Base-by-base conservation (phyloP, 2,888 invertebrate genomes). In the Lathronympha strigana region DNA sequence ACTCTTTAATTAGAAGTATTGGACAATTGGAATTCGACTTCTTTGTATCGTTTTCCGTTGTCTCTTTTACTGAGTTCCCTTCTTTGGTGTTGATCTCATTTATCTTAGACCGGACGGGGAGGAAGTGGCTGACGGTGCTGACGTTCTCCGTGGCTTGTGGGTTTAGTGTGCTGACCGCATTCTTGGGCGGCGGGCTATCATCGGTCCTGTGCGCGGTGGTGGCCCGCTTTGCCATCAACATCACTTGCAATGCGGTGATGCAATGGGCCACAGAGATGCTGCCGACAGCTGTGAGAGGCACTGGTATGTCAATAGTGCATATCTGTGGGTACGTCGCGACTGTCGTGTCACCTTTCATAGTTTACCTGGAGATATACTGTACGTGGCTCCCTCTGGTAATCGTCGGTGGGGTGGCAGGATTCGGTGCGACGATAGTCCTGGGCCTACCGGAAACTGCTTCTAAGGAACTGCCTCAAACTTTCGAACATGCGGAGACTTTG, bases 251-350 rank as follows among this genome's bases (percentile, higher is more conserved):
- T 61, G 76, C 79, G 9, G 71, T 73, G 1, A 73, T 83, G 67
- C 88, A 87, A 57, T 88, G 88, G 88, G 73, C 79, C 11, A 83
- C 87, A 4, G 88, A 89, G 68, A 69, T 87, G 49, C 67, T 89
- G n/a, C 88, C 89, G 0, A 84, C 87, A 0, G 70, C 83, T 2
- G 83, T 87, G 0, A 75, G 89, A 69, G 88, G 86, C 4, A 78
- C 84, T 13, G 87, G 84, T 4, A 68, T 79, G 9, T 80, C 86
- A 2, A 72, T 85, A 13, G 74, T 80, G 25, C 88, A 88, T 66
- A 84, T 84, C 40, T 85, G 81, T 66, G 82, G 84, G 13, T 84
- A 80, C 36, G 31, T 83, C 4, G 83, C 80, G 2, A 82, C 78
- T 9, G 78, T 85, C 4, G 73, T 87, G 69, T 83, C 87, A 0